These are phyloP conservation scores for Caloenas nicobarica DNA, from an alignment of 2,113 vertebrate genomes.

Conservation along the genomic window DNA sequence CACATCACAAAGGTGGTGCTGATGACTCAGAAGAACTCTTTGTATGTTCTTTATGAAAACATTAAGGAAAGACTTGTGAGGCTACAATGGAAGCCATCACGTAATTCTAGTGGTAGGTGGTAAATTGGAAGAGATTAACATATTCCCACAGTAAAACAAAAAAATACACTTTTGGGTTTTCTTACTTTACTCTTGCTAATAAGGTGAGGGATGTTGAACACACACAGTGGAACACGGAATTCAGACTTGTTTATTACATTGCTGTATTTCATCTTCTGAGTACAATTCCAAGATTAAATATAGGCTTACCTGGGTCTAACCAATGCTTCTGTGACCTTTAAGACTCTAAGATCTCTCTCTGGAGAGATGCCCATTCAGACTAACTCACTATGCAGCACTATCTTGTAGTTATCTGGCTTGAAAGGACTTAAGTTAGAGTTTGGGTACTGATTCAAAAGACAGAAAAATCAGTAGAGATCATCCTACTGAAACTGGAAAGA, in stretches of 20 bases:
- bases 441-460: background rate
- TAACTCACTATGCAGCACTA: background rate
- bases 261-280: background rate
- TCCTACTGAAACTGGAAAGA: background rate
- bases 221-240: background rate
- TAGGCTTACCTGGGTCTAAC: background rate
- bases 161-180: background rate
- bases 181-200: background rate
- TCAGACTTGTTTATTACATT: background rate
- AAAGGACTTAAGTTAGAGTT: background rate
- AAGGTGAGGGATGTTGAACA: background rate
- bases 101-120: background rate
- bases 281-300: background rate
- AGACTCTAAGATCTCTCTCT: background rate
- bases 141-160: background rate
- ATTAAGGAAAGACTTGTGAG: background rate
- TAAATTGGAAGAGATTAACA: background rate
- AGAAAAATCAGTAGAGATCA: background rate
- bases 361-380: background rate
- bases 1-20: fast-evolving
- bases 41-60: background rate
- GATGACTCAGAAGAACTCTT: background rate
- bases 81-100: background rate
- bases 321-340: background rate
- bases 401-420: background rate